Evolutionary conservation across 2,113 vertebrate species (phyloP), one percentile per base, ranked within the genome.

Genomic region (Dipodomys ordii): DNA sequence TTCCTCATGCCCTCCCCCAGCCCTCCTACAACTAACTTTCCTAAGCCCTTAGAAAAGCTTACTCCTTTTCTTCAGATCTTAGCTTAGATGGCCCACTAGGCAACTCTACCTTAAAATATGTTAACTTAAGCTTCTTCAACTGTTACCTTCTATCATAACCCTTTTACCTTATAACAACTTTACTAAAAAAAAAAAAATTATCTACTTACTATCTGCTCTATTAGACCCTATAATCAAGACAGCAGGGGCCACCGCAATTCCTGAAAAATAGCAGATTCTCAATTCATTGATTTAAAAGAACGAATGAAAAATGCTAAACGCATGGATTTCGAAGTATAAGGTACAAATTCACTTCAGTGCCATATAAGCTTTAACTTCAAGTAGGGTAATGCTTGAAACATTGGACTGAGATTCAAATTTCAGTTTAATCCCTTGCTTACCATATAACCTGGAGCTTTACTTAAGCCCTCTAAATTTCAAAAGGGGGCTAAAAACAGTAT

Each of bases 401-500:
- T 4, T 65, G 69, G 23, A n/a, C 3, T 49, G 57, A 10, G 49
- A 23, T 88, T 77, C 84, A 88, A 85, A 93, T 85, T 84, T 64
- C 87, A 92, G 7, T 49, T 87, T 22, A 91, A 67, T n/a, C 67
- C 25, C 32, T 68, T 82, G 23, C 32, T 65, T 91, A n/a, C 20
- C 77, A 12, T 60, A 4, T 49, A 67, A 72, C 25, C 28, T 86
- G 67, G 44, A 78, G 64, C 25, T 84, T 93, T 76, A 76, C 60
- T 49, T 83, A 91, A 65, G 6, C 9, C 76, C 27, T 53, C 30
- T 49, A 86, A 78, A 85, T 74, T 53, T 82, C 39, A 49, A 84
- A 82, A 88, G 71, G 28, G 13, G 2, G 60, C 39, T 78, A 92
- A 93, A 13, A 96, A 73, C 65, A 93, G n/a, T 46, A 77, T 60